Percentiles rank a stretch among this genome's conserved stretches.
These are phyloP conservation scores for Monopterus albus DNA, from an alignment of 2,113 vertebrate species.

Conservation along the genomic window DNA sequence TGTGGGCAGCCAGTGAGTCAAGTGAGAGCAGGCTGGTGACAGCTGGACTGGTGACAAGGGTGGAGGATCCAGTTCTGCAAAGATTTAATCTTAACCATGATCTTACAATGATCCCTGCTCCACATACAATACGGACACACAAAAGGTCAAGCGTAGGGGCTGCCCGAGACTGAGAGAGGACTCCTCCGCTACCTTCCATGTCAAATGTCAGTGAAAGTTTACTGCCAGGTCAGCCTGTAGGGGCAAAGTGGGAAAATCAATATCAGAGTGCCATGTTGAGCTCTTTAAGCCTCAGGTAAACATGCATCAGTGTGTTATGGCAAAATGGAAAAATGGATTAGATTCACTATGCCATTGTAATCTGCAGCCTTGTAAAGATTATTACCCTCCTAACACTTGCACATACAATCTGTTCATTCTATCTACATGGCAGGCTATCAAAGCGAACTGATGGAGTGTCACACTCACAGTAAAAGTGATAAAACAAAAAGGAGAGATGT, in stretches of 20 bases:
- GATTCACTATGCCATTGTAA: conserved; percentile 38
- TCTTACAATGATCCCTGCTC: conserved; percentile 77
- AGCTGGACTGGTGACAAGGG: conserved; percentile 65
- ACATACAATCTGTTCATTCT: conserved; percentile 54
- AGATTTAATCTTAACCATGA: conserved; percentile 68
- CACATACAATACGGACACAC: conserved; percentile 45
- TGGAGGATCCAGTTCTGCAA: conserved; percentile 41
- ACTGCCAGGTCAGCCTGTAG: conserved; percentile 8
- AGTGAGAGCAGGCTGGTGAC: conserved; percentile 66
- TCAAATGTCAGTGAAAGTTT: background rate
- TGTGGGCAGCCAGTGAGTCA: conserved; percentile 46
- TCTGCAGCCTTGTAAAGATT: conserved; percentile 54
- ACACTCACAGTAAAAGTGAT: conserved; percentile 25
- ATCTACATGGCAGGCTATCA: background rate
- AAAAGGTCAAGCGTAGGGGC: background rate
- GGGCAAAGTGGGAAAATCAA: conserved; percentile 52
- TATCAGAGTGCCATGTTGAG: background rate
- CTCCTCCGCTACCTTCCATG: background rate
- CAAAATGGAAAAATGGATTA: conserved; percentile 75
- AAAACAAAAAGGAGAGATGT: conserved; percentile 9
- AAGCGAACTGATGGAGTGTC: conserved; percentile 21
- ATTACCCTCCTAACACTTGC: conserved; percentile 52
- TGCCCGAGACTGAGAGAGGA: background rate
- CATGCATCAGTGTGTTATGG: conserved; percentile 18
- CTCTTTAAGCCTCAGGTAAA: conserved; percentile 49